Percentiles rank a stretch among this genome's conserved stretches.
These are phyloP conservation scores for Odobenus rosmarus DNA, from an alignment of 2,113 vertebrate species.

Conservation along the genomic window DNA sequence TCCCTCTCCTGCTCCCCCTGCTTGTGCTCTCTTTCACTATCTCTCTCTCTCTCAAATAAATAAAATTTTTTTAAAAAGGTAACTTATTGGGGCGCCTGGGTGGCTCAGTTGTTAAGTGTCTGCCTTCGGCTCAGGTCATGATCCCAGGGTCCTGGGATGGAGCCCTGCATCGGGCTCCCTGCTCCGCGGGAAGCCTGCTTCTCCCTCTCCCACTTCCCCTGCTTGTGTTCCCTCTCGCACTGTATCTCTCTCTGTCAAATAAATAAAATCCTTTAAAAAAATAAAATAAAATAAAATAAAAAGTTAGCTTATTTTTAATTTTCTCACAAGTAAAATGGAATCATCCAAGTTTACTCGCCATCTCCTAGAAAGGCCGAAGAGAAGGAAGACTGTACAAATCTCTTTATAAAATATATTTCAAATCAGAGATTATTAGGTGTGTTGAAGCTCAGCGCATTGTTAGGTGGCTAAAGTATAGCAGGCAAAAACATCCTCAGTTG, in stretches of 20 bases:
- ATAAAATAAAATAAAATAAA: no score
- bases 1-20: background rate
- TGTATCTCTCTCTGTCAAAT: background rate
- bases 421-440: background rate
- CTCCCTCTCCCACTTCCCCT: background rate
- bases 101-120: background rate
- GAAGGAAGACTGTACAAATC: background rate
- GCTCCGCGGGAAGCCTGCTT: background rate
- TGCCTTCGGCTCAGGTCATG: background rate
- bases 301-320: background rate
- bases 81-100: background rate
- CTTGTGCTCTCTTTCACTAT: background rate
- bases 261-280: background rate
- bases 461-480: background rate
- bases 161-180: background rate
- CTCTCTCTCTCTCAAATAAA: background rate
- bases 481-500: background rate
- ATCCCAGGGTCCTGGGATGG: background rate
- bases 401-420: constrained; percentile 16
- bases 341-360: background rate
- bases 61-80: background rate
- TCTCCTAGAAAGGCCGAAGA: background rate
- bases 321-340: background rate
- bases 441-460: background rate
- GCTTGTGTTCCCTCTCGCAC: background rate